phyloP scores from a whole-genome alignment of 2,797 vertebrate genomes.

The Sebastes nivosus region DNA sequence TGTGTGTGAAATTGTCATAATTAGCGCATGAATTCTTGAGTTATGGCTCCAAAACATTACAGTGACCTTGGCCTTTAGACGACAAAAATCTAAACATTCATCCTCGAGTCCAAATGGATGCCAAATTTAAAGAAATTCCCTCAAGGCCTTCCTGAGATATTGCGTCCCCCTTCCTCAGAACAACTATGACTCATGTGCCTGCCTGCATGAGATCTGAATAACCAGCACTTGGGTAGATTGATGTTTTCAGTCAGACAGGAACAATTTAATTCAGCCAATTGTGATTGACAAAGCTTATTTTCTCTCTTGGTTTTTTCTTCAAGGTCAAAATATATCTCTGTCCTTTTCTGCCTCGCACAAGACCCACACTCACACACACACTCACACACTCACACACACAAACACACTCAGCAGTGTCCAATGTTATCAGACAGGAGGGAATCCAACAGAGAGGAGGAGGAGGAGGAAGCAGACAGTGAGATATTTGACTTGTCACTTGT shows the following conservation, averaged over 20 bases:
- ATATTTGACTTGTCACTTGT: conserved; percentile 35
- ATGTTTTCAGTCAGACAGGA: background rate
- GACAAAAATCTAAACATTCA: background rate
- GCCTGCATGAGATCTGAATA: background rate
- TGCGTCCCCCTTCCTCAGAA: background rate
- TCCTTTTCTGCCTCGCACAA: background rate
- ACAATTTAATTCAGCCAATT: background rate
- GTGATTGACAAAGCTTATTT: background rate
- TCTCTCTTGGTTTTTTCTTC: background rate
- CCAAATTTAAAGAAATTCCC: background rate
- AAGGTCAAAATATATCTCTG: conserved; percentile 12
- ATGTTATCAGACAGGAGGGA: conserved; percentile 4
- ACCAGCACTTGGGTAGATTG: background rate
- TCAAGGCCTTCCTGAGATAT: background rate
- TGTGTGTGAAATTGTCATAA: too few species aligned
- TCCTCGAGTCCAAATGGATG: background rate
- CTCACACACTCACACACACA: background rate
- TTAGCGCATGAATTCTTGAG: background rate
- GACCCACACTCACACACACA: background rate
- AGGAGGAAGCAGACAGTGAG: conserved; percentile 5
- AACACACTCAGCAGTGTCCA: background rate
- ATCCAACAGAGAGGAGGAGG: background rate
- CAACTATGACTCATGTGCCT: background rate
- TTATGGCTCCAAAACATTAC: background rate
- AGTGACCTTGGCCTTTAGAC: background rate